Evolutionary conservation across 2,888 invertebrate species (phyloP).

Genomic region (Tetragonisca angustula): DNA sequence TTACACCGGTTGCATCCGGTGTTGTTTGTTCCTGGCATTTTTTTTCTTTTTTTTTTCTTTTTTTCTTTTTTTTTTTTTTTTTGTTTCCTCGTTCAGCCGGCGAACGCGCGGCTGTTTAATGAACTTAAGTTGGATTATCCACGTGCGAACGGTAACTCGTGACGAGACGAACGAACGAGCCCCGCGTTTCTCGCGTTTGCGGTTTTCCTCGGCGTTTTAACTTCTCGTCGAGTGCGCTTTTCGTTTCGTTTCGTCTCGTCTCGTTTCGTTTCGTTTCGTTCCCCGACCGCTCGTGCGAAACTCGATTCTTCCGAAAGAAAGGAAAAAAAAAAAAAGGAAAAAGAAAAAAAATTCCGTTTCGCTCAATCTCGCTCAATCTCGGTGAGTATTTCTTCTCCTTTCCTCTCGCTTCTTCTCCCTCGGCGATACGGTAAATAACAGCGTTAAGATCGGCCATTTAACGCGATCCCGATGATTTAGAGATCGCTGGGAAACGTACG

Average conservation of each 20-base stretch:
- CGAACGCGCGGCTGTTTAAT: conserved; percentile 39
- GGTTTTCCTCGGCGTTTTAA: not conserved
- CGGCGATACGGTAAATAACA: conserved; percentile 37
- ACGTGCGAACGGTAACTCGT: conserved; percentile 4
- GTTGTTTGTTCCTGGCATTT: conserved; percentile 28
- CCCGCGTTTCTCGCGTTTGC: conserved; percentile 6
- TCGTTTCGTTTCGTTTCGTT: not conserved
- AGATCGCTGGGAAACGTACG: conserved; percentile 50
- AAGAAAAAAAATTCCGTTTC: not conserved
- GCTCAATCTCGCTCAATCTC: not conserved
- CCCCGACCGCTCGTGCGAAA: not conserved
- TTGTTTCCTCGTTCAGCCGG: conserved; percentile 11
- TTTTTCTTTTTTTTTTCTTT: conserved; percentile 5
- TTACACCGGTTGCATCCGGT: conserved; percentile 43
- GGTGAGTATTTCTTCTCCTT: not conserved
- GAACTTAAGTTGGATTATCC: conserved; percentile 41
- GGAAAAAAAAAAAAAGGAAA: too few species aligned
- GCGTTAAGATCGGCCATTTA: conserved; percentile 26
- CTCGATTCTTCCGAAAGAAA: not conserved
- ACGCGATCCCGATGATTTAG: conserved; percentile 59
- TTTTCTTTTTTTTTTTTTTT: too few species aligned
- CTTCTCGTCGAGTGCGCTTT: not conserved
- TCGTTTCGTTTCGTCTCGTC: not conserved
- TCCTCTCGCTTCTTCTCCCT: not conserved
- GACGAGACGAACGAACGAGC: not conserved